Evolutionary conservation across 1,140 invertebrate species (phyloP).

Genomic region (Colletes latitarsis): DNA sequence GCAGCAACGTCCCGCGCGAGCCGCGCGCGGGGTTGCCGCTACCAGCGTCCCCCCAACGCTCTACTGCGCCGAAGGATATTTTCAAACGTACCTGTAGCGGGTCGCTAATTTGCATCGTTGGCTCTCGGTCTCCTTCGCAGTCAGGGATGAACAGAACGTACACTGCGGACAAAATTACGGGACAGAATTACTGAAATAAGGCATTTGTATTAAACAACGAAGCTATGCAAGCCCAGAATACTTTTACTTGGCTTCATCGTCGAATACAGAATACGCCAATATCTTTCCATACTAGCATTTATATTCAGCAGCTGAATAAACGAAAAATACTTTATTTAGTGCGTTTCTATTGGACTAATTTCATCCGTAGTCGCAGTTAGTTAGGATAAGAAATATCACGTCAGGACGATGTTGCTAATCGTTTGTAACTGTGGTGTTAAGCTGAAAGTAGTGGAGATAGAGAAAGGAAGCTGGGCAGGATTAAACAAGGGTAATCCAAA

Average conservation of each 20-base stretch:
- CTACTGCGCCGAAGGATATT: conserved; percentile 28
- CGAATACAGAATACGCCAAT: too few relatives aligned
- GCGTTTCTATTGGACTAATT: too few relatives aligned
- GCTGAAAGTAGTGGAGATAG: background rate
- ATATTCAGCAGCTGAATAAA: too few relatives aligned
- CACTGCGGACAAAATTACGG: too few relatives aligned
- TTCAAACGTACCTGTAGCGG: conserved; percentile 22
- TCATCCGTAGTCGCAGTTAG: too few relatives aligned
- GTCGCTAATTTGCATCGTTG: conserved; percentile 1
- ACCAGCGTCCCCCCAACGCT: conserved; percentile 48
- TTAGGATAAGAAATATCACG: conserved; percentile 3
- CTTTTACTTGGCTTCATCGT: too few relatives aligned
- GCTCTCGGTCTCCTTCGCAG: background rate
- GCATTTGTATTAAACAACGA: too few relatives aligned
- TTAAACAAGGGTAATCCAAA: conserved; percentile 13
- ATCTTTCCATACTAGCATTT: too few relatives aligned
- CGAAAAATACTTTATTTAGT: too few relatives aligned
- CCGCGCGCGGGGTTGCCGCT: conserved; percentile 42
- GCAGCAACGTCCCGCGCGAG: conserved; percentile 18
- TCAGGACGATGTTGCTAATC: conserved; percentile 12
- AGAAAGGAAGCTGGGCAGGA: background rate
- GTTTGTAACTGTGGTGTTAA: conserved; percentile 16
- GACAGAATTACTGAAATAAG: too few relatives aligned
- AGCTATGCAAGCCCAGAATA: too few relatives aligned
- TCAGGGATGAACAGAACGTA: too few relatives aligned